These are phyloP conservation scores for Trachelus tabidus DNA, from an alignment of 2,888 invertebrate genomes.

Conservation along the genomic window DNA sequence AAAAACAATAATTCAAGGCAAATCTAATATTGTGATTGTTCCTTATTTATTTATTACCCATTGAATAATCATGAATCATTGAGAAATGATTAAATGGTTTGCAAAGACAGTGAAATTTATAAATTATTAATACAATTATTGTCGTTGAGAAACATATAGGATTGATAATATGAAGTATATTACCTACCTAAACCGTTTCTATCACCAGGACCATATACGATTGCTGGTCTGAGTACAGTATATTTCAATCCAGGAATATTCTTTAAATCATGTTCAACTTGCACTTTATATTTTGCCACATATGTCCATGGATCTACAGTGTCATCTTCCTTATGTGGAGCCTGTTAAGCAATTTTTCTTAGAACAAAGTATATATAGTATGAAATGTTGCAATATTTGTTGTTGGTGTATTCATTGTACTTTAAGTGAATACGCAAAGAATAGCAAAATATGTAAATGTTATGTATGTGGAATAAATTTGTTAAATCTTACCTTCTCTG, in stretches of 20 bases:
- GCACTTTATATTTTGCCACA: slow-evolving; percentile 84
- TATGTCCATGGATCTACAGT: slow-evolving; percentile 86
- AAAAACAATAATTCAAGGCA: slow-evolving; percentile 8
- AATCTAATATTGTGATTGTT: not conserved
- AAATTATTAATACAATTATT: not conserved
- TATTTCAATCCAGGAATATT: slow-evolving; percentile 77
- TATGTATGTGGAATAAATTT: not conserved
- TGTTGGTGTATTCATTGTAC: slow-evolving; percentile 1
- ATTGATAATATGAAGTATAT: slow-evolving; percentile 32
- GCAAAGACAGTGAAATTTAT: not conserved
- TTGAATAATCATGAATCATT: not conserved
- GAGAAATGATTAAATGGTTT: not conserved
- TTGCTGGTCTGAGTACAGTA: slow-evolving; percentile 83
- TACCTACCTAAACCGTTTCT: slow-evolving; percentile 86
- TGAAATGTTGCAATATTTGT: not conserved
- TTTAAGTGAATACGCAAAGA: not conserved
- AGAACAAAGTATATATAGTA: not conserved
- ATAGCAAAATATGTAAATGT: not conserved
- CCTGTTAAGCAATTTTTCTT: slow-evolving; percentile 56
- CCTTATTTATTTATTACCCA: not conserved
- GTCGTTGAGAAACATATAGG: not conserved
- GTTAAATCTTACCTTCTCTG: slow-evolving; percentile 74
- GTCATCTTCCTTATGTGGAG: slow-evolving; percentile 80
- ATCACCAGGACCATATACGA: slow-evolving; percentile 90
- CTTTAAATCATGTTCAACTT: slow-evolving; percentile 83